phyloP scores from a whole-genome alignment of 1,140 invertebrate species.

The Acromyrmex echinatior region DNA sequence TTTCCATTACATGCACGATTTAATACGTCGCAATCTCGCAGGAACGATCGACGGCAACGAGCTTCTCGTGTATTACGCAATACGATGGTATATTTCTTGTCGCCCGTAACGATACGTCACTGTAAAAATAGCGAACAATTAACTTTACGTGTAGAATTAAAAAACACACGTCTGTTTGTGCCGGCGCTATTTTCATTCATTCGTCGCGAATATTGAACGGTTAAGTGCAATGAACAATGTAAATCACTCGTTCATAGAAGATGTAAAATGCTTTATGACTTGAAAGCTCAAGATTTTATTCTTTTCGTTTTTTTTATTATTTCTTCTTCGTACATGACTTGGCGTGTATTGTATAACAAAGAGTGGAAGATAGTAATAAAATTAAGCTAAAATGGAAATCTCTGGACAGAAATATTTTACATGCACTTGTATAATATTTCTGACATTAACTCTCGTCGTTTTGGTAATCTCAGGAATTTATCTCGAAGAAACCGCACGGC shows the following conservation, averaged over 20 bases:
- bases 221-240: neutral
- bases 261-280: neutral
- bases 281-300: neutral
- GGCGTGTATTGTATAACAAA: neutral
- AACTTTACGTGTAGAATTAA: conserved; percentile 25
- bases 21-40: conserved; percentile 63
- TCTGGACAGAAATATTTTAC: conserved; percentile 13
- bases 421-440: conserved; percentile 25
- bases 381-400: neutral
- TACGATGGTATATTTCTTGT: conserved; percentile 44
- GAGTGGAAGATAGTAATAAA: neutral
- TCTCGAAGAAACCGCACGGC: conserved; percentile 47
- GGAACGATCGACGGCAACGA: conserved; percentile 55
- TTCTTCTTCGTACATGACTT: neutral
- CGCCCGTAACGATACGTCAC: conserved; percentile 30
- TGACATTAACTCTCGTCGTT: conserved; percentile 14
- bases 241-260: neutral
- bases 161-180: neutral
- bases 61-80: conserved; percentile 36
- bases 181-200: neutral
- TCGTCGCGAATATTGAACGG: neutral
- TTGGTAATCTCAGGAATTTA: conserved; percentile 54
- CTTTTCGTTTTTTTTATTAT: neutral
- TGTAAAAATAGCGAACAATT: conserved; percentile 1
- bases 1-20: conserved; percentile 60